phyloP scores from a whole-genome alignment of 1,140 invertebrate genomes.

The Musca domestica region DNA sequence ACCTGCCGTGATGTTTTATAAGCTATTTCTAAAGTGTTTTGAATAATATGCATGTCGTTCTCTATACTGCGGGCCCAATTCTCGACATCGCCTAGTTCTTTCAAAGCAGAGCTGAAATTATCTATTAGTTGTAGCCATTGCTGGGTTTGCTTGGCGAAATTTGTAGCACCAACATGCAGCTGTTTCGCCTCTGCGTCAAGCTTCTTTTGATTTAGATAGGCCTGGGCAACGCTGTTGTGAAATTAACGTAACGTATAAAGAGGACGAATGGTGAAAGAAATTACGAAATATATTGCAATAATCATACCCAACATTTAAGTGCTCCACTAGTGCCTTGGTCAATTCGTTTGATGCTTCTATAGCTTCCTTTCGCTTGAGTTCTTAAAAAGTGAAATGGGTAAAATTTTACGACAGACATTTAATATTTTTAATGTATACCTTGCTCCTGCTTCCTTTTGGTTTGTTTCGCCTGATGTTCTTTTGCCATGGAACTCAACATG shows the following conservation, averaged over 20 bases:
- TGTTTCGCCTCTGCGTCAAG: conserved; percentile 96
- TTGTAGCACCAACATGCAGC: conserved; percentile 88
- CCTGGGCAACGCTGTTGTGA: conserved; percentile 81
- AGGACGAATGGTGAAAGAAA: not conserved
- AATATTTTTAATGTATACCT: no score
- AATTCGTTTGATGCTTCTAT: conserved; percentile 86
- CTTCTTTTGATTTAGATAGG: conserved; percentile 96
- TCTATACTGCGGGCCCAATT: conserved; percentile 98
- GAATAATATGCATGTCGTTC: conserved; percentile 90
- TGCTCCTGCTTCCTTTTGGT: conserved; percentile 74
- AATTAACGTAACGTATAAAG: no score
- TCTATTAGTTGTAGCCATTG: conserved; percentile 95
- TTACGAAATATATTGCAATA: not conserved
- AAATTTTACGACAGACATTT: no score
- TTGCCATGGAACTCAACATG: conserved; percentile 86
- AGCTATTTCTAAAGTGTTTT: conserved; percentile 89
- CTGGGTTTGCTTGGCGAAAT: conserved; percentile 94
- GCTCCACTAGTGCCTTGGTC: conserved; percentile 92
- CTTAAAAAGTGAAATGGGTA: no score
- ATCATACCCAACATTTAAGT: conserved; percentile 93
- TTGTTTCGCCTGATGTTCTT: conserved; percentile 83
- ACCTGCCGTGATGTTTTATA: conserved; percentile 75
- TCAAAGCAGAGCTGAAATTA: conserved; percentile 91
- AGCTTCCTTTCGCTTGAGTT: conserved; percentile 80
- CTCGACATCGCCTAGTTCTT: conserved; percentile 98